Conservation (phyloP, 1,140 invertebrate genomes). For the Eciton burchellii region DNA sequence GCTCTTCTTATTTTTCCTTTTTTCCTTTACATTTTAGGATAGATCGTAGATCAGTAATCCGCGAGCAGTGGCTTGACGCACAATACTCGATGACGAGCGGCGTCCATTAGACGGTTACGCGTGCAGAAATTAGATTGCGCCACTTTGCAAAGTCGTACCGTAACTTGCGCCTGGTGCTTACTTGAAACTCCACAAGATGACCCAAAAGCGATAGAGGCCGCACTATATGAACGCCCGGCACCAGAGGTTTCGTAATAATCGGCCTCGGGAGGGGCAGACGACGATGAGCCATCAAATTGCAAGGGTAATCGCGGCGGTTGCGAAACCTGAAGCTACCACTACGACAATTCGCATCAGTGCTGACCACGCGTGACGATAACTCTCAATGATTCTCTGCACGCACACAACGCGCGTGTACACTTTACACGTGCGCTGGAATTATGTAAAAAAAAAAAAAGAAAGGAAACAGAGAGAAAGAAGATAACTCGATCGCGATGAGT, state of each 20-base stretch:
- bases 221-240: neutral
- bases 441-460: too few species aligned
- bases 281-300: neutral
- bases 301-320: neutral
- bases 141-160: slow-evolving; percentile 31
- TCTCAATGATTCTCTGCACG: too few species aligned
- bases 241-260: neutral
- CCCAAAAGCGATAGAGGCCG: neutral
- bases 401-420: neutral
- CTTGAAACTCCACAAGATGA: neutral
- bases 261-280: neutral
- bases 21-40: too few species aligned
- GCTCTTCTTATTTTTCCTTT: neutral
- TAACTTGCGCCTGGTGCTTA: slow-evolving; percentile 29
- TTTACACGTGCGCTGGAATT: too few species aligned
- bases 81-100: slow-evolving; percentile 27
- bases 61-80: slow-evolving; percentile 17
- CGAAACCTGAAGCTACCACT: too few species aligned
- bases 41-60: slow-evolving; percentile 17
- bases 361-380: too few species aligned
- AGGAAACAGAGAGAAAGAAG: too few species aligned
- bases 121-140: slow-evolving; percentile 46
- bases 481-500: too few species aligned
- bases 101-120: slow-evolving; percentile 32
- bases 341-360: too few species aligned